Percentiles rank a stretch among this genome's conserved stretches.
These are phyloP conservation scores for Eupithecia subfuscata DNA, from an alignment of 2,888 invertebrate species.

Conservation along the genomic window DNA sequence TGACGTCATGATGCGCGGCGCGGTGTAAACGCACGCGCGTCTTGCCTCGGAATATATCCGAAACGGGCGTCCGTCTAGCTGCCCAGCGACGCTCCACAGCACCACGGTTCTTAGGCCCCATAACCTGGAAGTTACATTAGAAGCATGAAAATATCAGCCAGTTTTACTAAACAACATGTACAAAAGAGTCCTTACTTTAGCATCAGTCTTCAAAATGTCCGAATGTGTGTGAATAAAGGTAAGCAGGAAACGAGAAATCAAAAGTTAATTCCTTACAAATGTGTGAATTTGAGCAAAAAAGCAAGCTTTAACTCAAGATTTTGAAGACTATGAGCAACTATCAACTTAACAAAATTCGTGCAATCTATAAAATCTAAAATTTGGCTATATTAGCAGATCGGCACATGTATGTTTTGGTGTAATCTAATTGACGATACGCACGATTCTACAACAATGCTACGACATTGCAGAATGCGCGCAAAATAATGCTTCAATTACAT, in stretches of 20 bases:
- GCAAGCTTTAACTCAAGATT: conserved; percentile 18
- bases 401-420: not conserved
- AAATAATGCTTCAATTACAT: not conserved
- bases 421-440: conserved; percentile 13
- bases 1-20: conserved; percentile 86
- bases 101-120: conserved; percentile 94
- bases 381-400: conserved; percentile 10
- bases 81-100: conserved; percentile 92
- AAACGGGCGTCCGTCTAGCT: conserved; percentile 90
- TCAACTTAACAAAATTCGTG: not conserved
- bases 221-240: conserved; percentile 36
- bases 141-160: not conserved
- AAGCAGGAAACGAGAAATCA: conserved; percentile 37
- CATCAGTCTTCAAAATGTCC: conserved; percentile 37
- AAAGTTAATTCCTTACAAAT: conserved; percentile 23
- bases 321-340: conserved; percentile 13
- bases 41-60: conserved; percentile 96
- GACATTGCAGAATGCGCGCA: not conserved
- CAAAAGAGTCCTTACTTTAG: conserved; percentile 31
- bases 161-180: not conserved
- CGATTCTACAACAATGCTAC: conserved; percentile 4
- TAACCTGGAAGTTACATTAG: conserved; percentile 82
- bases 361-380: not conserved
- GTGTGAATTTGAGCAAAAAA: conserved; percentile 23
- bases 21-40: conserved; percentile 92